Conservation (phyloP, 2,113 vertebrate genomes). For the Phalacrocorax aristotelis region DNA sequence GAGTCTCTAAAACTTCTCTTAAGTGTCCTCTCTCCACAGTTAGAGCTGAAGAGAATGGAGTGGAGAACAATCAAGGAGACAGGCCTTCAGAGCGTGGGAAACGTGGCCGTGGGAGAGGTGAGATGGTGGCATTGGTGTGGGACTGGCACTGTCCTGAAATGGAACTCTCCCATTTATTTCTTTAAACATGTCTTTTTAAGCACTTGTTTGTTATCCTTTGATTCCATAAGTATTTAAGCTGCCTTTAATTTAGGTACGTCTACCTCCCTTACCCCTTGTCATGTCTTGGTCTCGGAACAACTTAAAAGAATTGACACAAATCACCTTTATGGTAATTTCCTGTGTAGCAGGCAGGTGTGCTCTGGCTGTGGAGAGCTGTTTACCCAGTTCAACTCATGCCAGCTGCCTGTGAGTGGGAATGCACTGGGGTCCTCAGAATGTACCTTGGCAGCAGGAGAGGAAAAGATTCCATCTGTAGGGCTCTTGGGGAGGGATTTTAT, state of each 20-base stretch:
- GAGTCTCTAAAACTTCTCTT: background rate
- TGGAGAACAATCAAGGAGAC: conserved; percentile 85
- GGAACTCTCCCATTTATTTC: background rate
- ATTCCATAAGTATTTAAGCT: background rate
- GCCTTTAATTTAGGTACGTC: background rate
- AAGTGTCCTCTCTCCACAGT: conserved; percentile 71
- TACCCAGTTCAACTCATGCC: background rate
- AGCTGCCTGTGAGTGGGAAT: background rate
- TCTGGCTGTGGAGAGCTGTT: background rate
- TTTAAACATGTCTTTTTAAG: background rate
- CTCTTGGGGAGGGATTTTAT: background rate
- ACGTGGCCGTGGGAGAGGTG: conserved; percentile 89
- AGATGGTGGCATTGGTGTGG: background rate
- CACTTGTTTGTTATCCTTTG: background rate
- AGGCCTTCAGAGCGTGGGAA: conserved; percentile 86
- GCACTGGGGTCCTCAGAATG: background rate
- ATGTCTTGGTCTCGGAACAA: background rate
- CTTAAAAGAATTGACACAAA: background rate
- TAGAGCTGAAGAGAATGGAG: conserved; percentile 90
- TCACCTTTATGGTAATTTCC: background rate
- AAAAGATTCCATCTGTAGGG: background rate
- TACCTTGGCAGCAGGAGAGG: background rate
- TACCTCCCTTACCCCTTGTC: background rate
- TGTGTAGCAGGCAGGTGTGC: background rate
- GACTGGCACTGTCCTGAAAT: background rate